These are phyloP conservation scores for Clitarchus hookeri DNA, from an alignment of 2,888 invertebrate genomes.

Conservation along the genomic window DNA sequence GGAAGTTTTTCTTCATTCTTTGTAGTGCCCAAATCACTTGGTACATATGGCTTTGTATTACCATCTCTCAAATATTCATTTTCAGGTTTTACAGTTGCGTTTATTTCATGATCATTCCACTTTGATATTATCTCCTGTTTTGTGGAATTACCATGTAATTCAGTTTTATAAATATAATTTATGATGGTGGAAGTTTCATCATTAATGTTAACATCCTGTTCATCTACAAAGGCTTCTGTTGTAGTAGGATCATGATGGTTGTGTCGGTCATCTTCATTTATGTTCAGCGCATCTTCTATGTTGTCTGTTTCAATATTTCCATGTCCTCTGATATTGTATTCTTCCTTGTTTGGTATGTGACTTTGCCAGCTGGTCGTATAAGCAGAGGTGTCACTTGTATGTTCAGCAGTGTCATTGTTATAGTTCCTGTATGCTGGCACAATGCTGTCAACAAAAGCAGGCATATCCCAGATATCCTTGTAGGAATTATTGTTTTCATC, in stretches of 20 bases:
- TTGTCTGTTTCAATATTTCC: not conserved
- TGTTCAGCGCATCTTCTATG: not conserved
- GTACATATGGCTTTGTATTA: not conserved
- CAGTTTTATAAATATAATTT: not conserved
- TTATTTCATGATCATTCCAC: not conserved
- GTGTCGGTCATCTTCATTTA: not conserved
- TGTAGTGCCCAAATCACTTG: not conserved
- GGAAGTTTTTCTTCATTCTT: not conserved
- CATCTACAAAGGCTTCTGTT: slow-evolving; percentile 6
- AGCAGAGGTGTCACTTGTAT: not conserved
- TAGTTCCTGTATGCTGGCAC: not conserved
- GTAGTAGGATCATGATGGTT: not conserved
- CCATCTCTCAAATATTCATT: not conserved
- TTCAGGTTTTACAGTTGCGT: not conserved
- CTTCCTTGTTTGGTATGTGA: not conserved
- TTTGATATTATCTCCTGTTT: not conserved
- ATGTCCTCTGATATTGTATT: not conserved
- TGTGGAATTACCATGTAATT: not conserved
- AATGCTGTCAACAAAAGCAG: slow-evolving; percentile 3
- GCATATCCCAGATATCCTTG: not conserved
- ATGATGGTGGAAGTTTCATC: not conserved
- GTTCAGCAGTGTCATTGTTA: not conserved
- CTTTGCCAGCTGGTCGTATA: not conserved
- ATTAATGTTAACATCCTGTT: not conserved
- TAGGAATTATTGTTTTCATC: not conserved